These are phyloP conservation scores for Charadrius vociferus DNA, from an alignment of 2,113 vertebrate species.

Conservation along the genomic window DNA sequence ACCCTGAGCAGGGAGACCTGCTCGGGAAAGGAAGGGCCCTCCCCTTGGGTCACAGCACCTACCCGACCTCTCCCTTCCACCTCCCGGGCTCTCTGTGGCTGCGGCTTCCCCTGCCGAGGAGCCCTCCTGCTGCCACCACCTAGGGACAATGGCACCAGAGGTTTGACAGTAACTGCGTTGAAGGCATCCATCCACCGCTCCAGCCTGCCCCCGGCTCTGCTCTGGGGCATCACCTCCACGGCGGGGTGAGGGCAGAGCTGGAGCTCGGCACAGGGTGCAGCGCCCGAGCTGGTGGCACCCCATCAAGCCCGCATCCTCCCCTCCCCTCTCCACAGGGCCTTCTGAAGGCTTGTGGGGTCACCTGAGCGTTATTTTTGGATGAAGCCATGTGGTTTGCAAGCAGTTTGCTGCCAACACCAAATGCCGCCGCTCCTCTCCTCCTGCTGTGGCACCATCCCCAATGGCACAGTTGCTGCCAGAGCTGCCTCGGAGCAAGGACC, in stretches of 20 bases:
- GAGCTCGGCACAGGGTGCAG: background rate
- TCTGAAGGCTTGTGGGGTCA: background rate
- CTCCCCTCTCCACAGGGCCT: background rate
- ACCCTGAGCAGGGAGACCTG: background rate
- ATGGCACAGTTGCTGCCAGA: background rate
- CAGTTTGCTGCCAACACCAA: background rate
- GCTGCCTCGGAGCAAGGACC: background rate
- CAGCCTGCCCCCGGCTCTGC: background rate
- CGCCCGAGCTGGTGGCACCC: background rate
- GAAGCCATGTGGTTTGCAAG: background rate
- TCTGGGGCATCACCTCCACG: background rate
- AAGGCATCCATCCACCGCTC: background rate
- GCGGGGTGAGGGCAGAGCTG: background rate
- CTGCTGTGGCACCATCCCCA: fast-evolving
- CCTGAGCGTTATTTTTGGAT: background rate
- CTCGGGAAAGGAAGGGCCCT: background rate
- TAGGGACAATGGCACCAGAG: background rate
- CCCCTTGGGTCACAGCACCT: background rate
- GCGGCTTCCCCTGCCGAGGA: background rate
- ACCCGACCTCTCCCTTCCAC: fast-evolving
- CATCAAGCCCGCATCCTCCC: background rate
- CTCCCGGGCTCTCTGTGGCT: background rate
- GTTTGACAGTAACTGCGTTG: background rate
- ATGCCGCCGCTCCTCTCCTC: background rate
- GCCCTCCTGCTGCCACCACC: background rate